Conservation (phyloP, 2,888 invertebrate genomes). For the Eustalomyia histrio region DNA sequence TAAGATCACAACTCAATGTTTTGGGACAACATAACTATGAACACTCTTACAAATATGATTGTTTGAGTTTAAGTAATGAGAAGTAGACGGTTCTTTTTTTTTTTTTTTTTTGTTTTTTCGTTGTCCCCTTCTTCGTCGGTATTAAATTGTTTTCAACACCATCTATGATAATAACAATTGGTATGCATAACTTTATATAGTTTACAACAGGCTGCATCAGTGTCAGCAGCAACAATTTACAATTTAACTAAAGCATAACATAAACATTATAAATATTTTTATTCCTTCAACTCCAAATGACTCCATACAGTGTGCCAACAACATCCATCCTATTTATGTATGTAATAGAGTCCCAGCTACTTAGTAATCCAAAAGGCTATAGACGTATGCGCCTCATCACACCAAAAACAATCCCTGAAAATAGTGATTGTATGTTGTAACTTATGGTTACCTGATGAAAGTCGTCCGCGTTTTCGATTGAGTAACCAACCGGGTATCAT, state of each 20-base stretch:
- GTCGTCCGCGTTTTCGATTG: too few relatives aligned
- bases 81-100: not conserved
- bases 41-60: conserved; percentile 39
- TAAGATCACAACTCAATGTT: conserved; percentile 54
- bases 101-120: not conserved
- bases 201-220: conserved; percentile 49
- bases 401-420: not conserved
- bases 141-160: conserved; percentile 65
- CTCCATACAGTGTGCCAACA: conserved; percentile 15
- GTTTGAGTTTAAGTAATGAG: conserved; percentile 27
- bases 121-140: conserved; percentile 55
- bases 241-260: conserved; percentile 54
- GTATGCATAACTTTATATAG: conserved; percentile 62
- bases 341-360: conserved; percentile 11
- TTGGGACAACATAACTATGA: conserved; percentile 50
- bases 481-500: too few relatives aligned
- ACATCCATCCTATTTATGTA: not conserved
- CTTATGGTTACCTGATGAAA: not conserved
- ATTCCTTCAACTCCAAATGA: conserved; percentile 47
- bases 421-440: not conserved
- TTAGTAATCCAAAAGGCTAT: conserved; percentile 38
- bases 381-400: conserved; percentile 25
- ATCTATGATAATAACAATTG: conserved; percentile 57
- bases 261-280: conserved; percentile 59
- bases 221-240: conserved; percentile 6